Evolutionary conservation across 2,888 invertebrate genomes (phyloP).

Genomic region (Diploptera punctata): DNA sequence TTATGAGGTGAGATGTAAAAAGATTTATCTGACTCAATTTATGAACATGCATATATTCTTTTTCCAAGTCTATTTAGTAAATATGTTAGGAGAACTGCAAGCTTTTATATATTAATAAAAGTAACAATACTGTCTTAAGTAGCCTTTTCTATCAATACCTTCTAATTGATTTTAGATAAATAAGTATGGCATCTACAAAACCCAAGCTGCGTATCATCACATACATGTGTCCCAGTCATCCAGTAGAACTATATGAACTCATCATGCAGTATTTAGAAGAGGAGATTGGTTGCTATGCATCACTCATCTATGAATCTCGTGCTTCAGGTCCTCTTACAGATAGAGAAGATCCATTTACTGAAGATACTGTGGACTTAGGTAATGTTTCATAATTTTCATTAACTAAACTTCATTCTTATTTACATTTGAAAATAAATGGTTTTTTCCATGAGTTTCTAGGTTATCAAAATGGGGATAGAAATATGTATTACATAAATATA

Average conservation of each 20-base stretch:
- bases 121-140: no score
- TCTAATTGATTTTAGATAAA: no score
- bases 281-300: slow-evolving; percentile 57
- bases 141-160: no score
- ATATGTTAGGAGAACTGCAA: no score
- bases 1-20: no score
- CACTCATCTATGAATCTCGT: slow-evolving; percentile 66
- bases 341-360: slow-evolving; percentile 63
- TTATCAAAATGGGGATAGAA: no score
- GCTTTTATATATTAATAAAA: no score
- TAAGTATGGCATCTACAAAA: slow-evolving; percentile 1
- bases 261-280: slow-evolving; percentile 63
- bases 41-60: no score
- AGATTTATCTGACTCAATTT: no score
- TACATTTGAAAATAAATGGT: slow-evolving; percentile 15
- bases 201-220: slow-evolving; percentile 62
- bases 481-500: no score
- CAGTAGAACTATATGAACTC: slow-evolving; percentile 65
- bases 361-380: slow-evolving; percentile 65
- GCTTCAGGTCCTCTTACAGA: slow-evolving; percentile 58
- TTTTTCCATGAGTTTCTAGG: no score
- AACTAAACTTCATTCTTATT: slow-evolving; percentile 15
- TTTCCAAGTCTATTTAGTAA: no score
- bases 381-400: slow-evolving; percentile 31
- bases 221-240: slow-evolving; percentile 67